Conservation (phyloP, 2,888 invertebrate genomes). For the Vesta saturnalis region DNA sequence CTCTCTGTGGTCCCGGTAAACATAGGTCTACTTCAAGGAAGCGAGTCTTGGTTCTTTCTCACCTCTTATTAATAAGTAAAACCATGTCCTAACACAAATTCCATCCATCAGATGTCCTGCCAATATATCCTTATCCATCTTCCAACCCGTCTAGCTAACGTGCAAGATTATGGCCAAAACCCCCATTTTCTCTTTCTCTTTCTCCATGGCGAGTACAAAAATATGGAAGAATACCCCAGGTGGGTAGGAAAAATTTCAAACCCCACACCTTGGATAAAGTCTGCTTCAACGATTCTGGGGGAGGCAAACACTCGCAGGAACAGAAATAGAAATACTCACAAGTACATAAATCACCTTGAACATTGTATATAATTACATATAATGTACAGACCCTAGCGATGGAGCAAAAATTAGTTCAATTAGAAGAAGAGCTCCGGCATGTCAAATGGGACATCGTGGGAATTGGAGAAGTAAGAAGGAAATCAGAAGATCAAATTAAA, state of each 20-base stretch:
- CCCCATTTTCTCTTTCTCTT: background rate
- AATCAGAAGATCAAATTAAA: no score
- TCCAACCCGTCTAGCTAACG: background rate
- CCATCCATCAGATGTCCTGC: background rate
- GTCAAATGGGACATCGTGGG: constrained; percentile 9
- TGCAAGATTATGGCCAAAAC: background rate
- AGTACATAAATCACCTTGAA: no score
- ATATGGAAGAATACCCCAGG: no score
- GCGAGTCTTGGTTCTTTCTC: background rate
- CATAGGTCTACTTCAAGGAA: background rate
- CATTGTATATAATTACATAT: no score
- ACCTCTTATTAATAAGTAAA: background rate
- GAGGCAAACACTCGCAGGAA: no score
- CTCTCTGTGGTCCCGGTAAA: no score
- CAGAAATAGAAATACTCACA: no score
- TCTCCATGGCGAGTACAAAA: background rate
- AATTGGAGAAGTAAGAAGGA: no score
- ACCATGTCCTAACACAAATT: background rate
- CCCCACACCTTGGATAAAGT: background rate
- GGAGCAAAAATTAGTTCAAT: background rate
- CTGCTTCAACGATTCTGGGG: background rate
- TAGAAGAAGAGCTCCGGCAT: constrained; percentile 2
- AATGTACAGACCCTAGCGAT: no score
- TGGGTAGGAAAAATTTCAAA: background rate
- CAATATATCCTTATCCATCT: background rate